Evolutionary conservation across 2,113 vertebrate genomes (phyloP), one percentile per base, ranked within the genome.

Genomic region (Nettapus auritus): DNA sequence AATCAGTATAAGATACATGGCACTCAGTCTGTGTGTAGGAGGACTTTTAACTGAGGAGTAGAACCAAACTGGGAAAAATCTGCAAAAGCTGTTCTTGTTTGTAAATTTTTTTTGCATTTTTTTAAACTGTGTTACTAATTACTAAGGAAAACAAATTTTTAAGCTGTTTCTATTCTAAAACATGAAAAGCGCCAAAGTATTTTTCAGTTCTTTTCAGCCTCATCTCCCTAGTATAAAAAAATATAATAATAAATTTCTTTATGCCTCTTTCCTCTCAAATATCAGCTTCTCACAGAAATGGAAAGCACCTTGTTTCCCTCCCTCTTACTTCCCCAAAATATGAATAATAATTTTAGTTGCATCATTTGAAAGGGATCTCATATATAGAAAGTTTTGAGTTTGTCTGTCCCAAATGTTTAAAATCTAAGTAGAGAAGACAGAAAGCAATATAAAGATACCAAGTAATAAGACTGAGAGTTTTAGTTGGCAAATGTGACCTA

Each of bases 71-170:
- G 70, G 34, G 53, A 82, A 87, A 89, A 94, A 91, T 29, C 50
- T 93, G 50, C 69, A 93, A 82, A 94, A 90, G 28, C 75, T 67
- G 25, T 64, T 92, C 6, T 76, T 92, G 38, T 86, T 83, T 57
- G 28, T 40, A 84, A 28, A 3, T 76, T 83, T 74, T 76, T 69
- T 80, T 68, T 40, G 2, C 26, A 23, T 75, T 79, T 92, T 90
- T 34, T 33, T 26, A 91, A 92, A 80, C 15, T 50, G 6, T 76
- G 55, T 68, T 44, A 60, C 19, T n/a, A 78, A 83, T 85, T 84
- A 79, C 53, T 79, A 55, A 82, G 31, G 75, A 78, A 89, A 88
- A 59, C 31, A 0, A 26, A 4, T 48, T 66, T 38, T 82, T 36
- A 62, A 86, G 22, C 26, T 38, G 2, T 71, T 42, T 50, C 18